phyloP scores from a whole-genome alignment of 2,113 vertebrate genomes.

The Sakesphorus luctuosus region DNA sequence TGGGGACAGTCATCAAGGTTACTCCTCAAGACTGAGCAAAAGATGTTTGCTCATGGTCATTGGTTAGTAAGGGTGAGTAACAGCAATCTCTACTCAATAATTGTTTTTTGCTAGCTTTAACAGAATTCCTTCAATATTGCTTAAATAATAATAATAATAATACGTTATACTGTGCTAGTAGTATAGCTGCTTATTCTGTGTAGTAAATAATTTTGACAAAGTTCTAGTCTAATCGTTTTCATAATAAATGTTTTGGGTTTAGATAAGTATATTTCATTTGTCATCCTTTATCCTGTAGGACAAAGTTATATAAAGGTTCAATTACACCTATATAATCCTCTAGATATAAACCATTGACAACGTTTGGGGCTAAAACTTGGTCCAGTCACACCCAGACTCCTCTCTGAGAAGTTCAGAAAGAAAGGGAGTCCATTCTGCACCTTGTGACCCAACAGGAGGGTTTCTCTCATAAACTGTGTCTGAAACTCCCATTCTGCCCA shows the following conservation, averaged over 20 bases:
- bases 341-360: rapidly evolving
- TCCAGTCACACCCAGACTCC: not conserved
- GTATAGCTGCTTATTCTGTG: no score
- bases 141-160: not conserved
- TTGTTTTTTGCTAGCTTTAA: not conserved
- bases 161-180: not conserved
- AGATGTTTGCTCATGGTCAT: not conserved
- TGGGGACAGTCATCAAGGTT: not conserved
- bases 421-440: not conserved
- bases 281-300: not conserved
- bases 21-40: not conserved
- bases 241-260: not conserved
- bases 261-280: not conserved
- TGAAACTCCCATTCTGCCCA: rapidly evolving
- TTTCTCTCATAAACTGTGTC: not conserved
- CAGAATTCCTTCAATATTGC: not conserved
- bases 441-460: not conserved
- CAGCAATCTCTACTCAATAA: not conserved
- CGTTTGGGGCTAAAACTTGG: rapidly evolving
- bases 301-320: not conserved
- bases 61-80: not conserved
- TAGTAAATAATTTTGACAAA: not conserved
- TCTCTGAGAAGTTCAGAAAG: not conserved
- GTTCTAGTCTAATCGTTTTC: not conserved
- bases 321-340: no score